Conservation (phyloP, 2,888 invertebrate species). For the Chalcosyrphus nemorum region DNA sequence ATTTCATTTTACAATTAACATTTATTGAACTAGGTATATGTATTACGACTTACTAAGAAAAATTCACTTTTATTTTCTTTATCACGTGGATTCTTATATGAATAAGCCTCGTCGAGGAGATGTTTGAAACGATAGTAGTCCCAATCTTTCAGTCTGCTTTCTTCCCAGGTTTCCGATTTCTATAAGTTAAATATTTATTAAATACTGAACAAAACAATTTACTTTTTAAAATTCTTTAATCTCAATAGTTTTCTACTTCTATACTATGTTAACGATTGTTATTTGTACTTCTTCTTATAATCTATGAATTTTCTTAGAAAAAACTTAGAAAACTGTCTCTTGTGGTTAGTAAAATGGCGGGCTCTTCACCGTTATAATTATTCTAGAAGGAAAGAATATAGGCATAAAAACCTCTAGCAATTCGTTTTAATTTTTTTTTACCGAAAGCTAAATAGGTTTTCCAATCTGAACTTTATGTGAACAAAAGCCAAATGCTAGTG, state of each 20-base stretch:
- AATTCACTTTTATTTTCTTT: constrained; percentile 92
- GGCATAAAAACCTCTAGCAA: too few relatives aligned
- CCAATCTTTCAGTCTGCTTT: constrained; percentile 84
- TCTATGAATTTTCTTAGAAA: too few relatives aligned
- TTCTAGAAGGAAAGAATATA: neutral
- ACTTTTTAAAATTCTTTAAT: too few relatives aligned
- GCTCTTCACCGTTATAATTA: neutral
- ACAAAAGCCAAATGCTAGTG: too few relatives aligned
- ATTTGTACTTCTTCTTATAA: too few relatives aligned
- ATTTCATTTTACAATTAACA: neutral
- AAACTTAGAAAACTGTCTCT: too few relatives aligned
- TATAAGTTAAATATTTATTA: constrained; percentile 39
- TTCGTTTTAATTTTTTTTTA: neutral
- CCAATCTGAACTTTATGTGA: too few relatives aligned
- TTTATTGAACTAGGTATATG: too few relatives aligned
- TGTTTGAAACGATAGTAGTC: constrained; percentile 90
- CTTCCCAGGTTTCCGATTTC: constrained; percentile 78
- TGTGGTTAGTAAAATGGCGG: neutral
- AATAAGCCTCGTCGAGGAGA: constrained; percentile 91
- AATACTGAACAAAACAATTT: neutral
- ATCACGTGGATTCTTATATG: constrained; percentile 92
- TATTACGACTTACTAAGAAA: constrained; percentile 87
- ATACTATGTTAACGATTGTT: too few relatives aligned
- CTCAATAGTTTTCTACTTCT: too few relatives aligned
- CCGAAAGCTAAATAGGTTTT: neutral